These are phyloP conservation scores for Erynnis tages DNA, from an alignment of 2,888 invertebrate species.

Conservation along the genomic window DNA sequence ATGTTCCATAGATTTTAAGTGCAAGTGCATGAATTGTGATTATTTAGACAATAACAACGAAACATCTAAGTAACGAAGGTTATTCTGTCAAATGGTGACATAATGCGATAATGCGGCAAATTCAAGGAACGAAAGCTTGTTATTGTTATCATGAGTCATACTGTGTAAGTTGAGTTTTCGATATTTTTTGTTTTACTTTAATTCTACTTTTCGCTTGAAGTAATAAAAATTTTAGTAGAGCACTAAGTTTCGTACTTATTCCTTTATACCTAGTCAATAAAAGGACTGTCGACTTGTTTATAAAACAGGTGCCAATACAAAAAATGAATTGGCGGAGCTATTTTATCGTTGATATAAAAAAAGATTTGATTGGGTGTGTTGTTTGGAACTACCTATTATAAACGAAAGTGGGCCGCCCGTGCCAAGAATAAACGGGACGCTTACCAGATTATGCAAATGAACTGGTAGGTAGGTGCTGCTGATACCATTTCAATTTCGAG, in stretches of 20 bases:
- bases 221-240: no score
- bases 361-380: no score
- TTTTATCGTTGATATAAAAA: no score
- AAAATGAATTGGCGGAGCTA: no score
- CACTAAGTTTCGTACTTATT: no score
- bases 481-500: constrained; percentile 14
- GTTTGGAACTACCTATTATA: not conserved
- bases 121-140: constrained; percentile 44
- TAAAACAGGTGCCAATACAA: no score
- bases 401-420: constrained; percentile 23
- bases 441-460: constrained; percentile 24
- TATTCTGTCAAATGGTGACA: constrained; percentile 33
- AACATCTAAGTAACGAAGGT: constrained; percentile 27
- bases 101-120: constrained; percentile 49
- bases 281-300: no score
- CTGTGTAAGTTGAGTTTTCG: constrained; percentile 32
- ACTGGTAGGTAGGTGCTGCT: constrained; percentile 18
- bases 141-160: constrained; percentile 49
- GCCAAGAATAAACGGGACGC: constrained; percentile 27
- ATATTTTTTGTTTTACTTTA: not conserved
- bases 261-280: no score
- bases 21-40: constrained; percentile 27
- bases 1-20: not conserved
- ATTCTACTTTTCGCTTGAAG: no score
- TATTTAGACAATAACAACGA: constrained; percentile 11